phyloP scores from a whole-genome alignment of 2,113 vertebrate genomes.

The Verasper variegatus region DNA sequence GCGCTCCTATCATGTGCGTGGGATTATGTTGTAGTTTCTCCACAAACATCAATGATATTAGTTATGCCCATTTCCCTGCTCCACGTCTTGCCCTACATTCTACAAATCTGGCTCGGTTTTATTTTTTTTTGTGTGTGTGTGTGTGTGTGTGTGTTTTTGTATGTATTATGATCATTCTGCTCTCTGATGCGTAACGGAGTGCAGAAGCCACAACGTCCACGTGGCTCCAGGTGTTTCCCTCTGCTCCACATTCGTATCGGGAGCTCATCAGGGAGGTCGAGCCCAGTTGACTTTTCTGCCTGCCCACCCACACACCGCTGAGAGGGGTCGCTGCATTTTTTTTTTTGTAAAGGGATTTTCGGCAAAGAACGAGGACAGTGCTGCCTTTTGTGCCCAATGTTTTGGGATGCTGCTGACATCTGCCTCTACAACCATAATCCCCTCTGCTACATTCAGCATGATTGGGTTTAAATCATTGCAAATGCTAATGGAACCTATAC shows the following conservation, averaged over 20 bases:
- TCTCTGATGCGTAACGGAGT: constrained; percentile 55
- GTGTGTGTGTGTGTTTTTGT: neutral
- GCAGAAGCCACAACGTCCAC: constrained; percentile 30
- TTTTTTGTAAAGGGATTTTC: constrained; percentile 43
- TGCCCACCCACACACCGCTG: constrained; percentile 29
- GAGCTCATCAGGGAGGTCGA: constrained; percentile 44
- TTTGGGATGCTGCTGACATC: constrained; percentile 68
- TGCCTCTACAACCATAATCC: constrained; percentile 65
- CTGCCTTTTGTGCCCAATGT: constrained; percentile 51
- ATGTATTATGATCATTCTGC: constrained; percentile 37
- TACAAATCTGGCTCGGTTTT: constrained; percentile 41
- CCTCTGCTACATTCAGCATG: constrained; percentile 56
- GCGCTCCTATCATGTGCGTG: constrained; percentile 2
- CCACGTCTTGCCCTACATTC: constrained; percentile 48
- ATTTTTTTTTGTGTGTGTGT: neutral
- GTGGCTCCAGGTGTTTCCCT: constrained; percentile 50
- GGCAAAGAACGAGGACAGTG: constrained; percentile 39
- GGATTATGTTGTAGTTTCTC: constrained; percentile 51
- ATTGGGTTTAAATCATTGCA: constrained; percentile 62
- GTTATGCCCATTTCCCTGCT: constrained; percentile 43
- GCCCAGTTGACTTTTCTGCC: constrained; percentile 37
- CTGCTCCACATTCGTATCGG: constrained; percentile 48
- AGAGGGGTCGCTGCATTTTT: neutral
- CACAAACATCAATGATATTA: constrained; percentile 62
- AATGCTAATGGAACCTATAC: constrained; percentile 54